Base-by-base conservation (phyloP, 2,797 vertebrate genomes). In the Melanotaenia parkinsoni region DNA sequence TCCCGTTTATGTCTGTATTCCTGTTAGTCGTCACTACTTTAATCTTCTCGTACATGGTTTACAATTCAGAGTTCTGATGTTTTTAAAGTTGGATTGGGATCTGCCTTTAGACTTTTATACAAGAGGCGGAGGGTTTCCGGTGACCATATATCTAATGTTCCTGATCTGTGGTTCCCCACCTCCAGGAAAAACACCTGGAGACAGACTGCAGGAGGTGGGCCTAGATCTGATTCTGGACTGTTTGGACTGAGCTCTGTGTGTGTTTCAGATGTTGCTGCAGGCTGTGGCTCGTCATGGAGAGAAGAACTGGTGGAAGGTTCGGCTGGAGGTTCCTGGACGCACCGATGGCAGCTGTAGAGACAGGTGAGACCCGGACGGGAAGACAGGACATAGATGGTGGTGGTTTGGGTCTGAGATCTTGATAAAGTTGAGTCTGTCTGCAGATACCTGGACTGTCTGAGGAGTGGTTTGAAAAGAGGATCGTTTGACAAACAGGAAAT, bases 231-330 rank as follows among this genome's bases (percentile, higher is more conserved):
- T 38, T 38, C 11, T 38, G 37, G 37, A 13, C 37, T 38, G 37
- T 38, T 38, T 38, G 37, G 4, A 30, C 67, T 32, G 45, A 3
- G 1, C 40, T 26, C 61, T 77, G 28, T 69, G 45, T 59, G 30
- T 62, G 16, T 79, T 12, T 62, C 67, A 99, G 98, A 90, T 96
- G 84, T 75, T 99, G 61, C 70, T 96, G 67, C 91, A 83, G 47
- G 97, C 96, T 0, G 95, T 99, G 0, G 87, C 91, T 54, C 95
- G 94, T 45, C 88, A 96, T 0, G 94, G 96, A 24, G 93, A 85
- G 16, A 95, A 92, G 57, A 91, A 95, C 33, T 99, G 98, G 98
- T 98, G 95, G 73, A 98, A 95, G 79, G 95, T 99, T 64, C 90
- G 94, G 66, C 58, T 79, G 0, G 96, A 97, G 24, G 97, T 99